Base-by-base conservation (phyloP, 2,888 invertebrate species). In the Lysandra coridon region DNA sequence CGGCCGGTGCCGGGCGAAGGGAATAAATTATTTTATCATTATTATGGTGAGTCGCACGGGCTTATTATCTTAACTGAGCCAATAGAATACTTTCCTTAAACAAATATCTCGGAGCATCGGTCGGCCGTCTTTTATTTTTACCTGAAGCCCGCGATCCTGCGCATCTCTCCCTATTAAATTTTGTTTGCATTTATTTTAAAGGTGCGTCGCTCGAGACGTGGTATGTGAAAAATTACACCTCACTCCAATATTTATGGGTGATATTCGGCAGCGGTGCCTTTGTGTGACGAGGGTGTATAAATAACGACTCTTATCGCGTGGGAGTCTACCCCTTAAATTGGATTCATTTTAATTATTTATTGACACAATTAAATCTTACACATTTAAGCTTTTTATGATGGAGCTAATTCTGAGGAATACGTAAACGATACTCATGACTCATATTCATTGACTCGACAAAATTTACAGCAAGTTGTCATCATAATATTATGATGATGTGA, bases 151-250 rank as follows among this genome's bases (percentile, higher is more conserved):
- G 93, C 93, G 90, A 91, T 92, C 92, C 93, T 88, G 94, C 91
- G 94, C 94, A 93, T 93, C 94, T 94, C 93, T 94, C 94, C 94
- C 94, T 94, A 94, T 94, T 94, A 94, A 93, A 94, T 94, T 94
- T 94, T 94, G 94, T 94, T 94, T 94, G 94, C 94, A 94, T 94
- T 94, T 94, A 94, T 94, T 94, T 94, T 94, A 92, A 94, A 94
- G 94, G 94, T 94, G 94, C 94, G 94, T 93, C 93, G 93, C 90
- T 90, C 93, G 91, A 89, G 93, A 93, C 92, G 89, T 92, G 94
- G 94, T 94, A 94, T 94, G 94, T 94, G 94, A 94, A 94, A 94
- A 94, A 94, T 94, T 94, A 94, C 94, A 94, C 94, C 94, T 94
- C 93, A 92, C 91, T 88, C 94, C 94, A 94, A 94, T 94, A 94